Evolutionary conservation across 2,113 vertebrate genomes (phyloP), one percentile per base, ranked within the genome.

Genomic region (Oncorhynchus kisutch): DNA sequence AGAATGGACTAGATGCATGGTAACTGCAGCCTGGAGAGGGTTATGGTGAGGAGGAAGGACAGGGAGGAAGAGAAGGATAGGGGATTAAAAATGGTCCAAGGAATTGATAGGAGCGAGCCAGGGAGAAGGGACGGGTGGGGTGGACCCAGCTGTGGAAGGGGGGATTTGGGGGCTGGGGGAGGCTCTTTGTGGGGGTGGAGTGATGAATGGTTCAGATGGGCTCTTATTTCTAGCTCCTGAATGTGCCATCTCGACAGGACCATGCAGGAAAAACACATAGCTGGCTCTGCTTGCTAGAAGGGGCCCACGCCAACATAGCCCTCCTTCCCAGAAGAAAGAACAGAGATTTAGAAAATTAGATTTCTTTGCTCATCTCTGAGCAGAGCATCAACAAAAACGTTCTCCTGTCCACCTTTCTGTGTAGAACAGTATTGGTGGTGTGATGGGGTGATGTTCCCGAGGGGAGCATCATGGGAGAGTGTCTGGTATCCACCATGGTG

Each of bases 1-100:
- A 82, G 82, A 86, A 87, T 4, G 16, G 9, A 79, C 81, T 74
- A 86, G 87, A 81, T 91, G 91, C 78, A 71, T 73, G 84, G 83
- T 83, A 88, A 88, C 83, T 84, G 78, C 71, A 64, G 80, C 27
- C 65, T 74, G 82, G 71, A 78, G 70, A 75, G 57, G 1, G 74
- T 51, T 2, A n/a, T 69, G 78, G 81, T 20, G 67, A 72, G 77
- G 67, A 78, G 8, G 4, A 24, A 22, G 39, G 12, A 73, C 78
- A 54, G 62, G 82, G 77, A 20, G 29, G 72, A 73, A 29, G 39
- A 45, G 22, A 24, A 74, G 24, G 18, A 8, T 66, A 54, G 6
- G 11, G 22, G 20, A 75, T 29, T 25, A 67, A 16, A 67, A 25
- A 31, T 14, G 2, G 66, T 16, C n/a, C 12, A 16, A 29, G 24